Percentiles rank a stretch among this genome's conserved stretches.
Evolutionary conservation across 1,140 invertebrate genomes (phyloP).

Genomic region (Gerris buenoi): DNA sequence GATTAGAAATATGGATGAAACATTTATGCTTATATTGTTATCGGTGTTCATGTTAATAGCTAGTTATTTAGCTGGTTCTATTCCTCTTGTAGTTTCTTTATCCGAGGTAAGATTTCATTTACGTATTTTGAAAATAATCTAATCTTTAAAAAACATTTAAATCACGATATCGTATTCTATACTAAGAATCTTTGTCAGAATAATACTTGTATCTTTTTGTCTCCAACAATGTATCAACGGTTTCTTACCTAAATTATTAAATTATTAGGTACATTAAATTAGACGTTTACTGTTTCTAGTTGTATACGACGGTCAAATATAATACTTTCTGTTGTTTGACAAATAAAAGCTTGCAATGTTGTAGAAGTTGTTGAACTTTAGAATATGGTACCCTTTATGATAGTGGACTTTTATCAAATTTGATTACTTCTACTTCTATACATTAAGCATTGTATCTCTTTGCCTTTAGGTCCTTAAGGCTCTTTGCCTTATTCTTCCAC

Average conservation of each 20-base stretch:
- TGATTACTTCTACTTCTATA: too few species aligned
- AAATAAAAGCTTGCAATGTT: too few species aligned
- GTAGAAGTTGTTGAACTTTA: too few species aligned
- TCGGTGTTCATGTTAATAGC: conserved; percentile 85
- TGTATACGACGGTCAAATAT: too few species aligned
- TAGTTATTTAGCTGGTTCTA: conserved; percentile 81
- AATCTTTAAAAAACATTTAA: background rate
- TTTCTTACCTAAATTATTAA: background rate
- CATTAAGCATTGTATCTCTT: too few species aligned
- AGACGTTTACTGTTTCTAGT: background rate
- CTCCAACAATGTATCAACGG: background rate
- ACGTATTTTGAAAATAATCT: background rate
- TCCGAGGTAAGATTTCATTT: conserved; percentile 60
- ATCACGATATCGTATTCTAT: too few species aligned
- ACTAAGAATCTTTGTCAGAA: background rate
- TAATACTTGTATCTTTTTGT: background rate
- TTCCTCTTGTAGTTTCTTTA: conserved; percentile 81
- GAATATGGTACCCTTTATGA: too few species aligned
- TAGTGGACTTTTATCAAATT: too few species aligned
- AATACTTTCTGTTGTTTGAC: too few species aligned
- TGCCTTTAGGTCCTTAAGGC: too few species aligned
- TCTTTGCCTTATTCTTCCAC: too few species aligned
- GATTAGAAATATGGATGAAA: conserved; percentile 74
- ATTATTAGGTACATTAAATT: background rate
- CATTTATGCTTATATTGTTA: conserved; percentile 59